Percentiles rank a stretch among this genome's conserved stretches.
phyloP scores from a whole-genome alignment of 2,888 invertebrate genomes.

The Geotrupes spiniger region DNA sequence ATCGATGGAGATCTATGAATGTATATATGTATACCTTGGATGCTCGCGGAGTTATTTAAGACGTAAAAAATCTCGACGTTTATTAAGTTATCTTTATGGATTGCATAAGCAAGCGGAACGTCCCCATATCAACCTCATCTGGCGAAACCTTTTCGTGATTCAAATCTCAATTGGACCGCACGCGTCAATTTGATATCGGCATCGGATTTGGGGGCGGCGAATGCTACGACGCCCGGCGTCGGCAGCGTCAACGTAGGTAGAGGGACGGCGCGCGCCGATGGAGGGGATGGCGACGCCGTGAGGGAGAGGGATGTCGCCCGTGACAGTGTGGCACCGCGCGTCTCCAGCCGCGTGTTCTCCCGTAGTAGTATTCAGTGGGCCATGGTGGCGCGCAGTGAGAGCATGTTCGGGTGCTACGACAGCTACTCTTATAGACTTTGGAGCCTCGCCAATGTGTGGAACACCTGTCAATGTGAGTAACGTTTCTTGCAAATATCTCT shows the following conservation, averaged over 20 bases:
- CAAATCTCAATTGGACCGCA: slow-evolving; percentile 37
- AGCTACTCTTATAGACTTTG: slow-evolving; percentile 75
- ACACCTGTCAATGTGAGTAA: slow-evolving; percentile 73
- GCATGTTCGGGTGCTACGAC: slow-evolving; percentile 73
- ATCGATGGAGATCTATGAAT: no score
- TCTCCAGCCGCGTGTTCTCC: slow-evolving; percentile 11
- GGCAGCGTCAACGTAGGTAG: slow-evolving; percentile 35
- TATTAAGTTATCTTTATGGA: slow-evolving; percentile 33
- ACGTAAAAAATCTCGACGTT: slow-evolving; percentile 20
- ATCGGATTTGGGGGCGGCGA: slow-evolving; percentile 45
- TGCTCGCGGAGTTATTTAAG: no score
- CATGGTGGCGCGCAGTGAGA: slow-evolving; percentile 78
- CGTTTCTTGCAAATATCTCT: slow-evolving; percentile 5
- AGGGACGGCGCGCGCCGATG: slow-evolving; percentile 34
- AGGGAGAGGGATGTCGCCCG: slow-evolving; percentile 31
- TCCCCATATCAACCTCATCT: slow-evolving; percentile 30
- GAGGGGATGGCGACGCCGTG: slow-evolving; percentile 33
- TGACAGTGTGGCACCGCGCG: slow-evolving; percentile 26
- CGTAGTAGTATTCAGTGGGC: slow-evolving; percentile 58
- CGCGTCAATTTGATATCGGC: slow-evolving; percentile 43
- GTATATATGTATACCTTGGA: no score
- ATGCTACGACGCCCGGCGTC: slow-evolving; percentile 34
- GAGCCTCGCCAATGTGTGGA: slow-evolving; percentile 75
- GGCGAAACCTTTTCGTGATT: slow-evolving; percentile 33
- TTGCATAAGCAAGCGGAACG: slow-evolving; percentile 30